Evolutionary conservation across 2,797 vertebrate species (phyloP).

Genomic region (Gila robusta): DNA sequence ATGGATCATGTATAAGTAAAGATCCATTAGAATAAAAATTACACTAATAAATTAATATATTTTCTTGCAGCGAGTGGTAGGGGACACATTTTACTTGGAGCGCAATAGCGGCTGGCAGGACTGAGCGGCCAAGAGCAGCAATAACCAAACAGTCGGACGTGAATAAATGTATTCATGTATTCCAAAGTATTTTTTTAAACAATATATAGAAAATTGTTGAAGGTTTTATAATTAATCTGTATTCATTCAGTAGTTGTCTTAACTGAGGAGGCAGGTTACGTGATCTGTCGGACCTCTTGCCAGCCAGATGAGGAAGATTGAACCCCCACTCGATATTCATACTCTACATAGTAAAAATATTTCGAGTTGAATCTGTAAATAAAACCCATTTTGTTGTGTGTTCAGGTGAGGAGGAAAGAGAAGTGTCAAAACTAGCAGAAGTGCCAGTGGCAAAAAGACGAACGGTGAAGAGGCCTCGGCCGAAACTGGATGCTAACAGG

Average conservation of each 20-base stretch:
- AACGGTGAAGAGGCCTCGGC: slow-evolving; percentile 84
- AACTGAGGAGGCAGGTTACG: not conserved
- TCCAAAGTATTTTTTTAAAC: no score
- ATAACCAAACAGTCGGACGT: no score
- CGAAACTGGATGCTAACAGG: slow-evolving; percentile 94
- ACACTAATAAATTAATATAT: no score
- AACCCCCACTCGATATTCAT: not conserved
- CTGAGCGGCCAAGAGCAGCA: no score
- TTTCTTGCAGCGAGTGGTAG: no score
- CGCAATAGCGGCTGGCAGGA: not conserved
- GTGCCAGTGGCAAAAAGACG: slow-evolving; percentile 81
- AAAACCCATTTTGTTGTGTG: not conserved
- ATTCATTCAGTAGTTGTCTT: not conserved
- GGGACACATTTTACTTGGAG: not conserved
- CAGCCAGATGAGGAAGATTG: not conserved
- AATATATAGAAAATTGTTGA: not conserved
- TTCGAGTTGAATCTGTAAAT: not conserved
- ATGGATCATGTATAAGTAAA: not conserved
- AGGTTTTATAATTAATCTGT: not conserved
- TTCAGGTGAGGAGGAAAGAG: slow-evolving; percentile 72
- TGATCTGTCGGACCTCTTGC: not conserved
- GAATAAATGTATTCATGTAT: no score
- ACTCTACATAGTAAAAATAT: not conserved
- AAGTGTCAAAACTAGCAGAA: slow-evolving; percentile 78
- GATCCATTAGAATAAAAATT: no score